Evolutionary conservation across 2,797 vertebrate genomes (phyloP), one percentile per base, ranked within the genome.

Genomic region (Lateolabrax maculatus): DNA sequence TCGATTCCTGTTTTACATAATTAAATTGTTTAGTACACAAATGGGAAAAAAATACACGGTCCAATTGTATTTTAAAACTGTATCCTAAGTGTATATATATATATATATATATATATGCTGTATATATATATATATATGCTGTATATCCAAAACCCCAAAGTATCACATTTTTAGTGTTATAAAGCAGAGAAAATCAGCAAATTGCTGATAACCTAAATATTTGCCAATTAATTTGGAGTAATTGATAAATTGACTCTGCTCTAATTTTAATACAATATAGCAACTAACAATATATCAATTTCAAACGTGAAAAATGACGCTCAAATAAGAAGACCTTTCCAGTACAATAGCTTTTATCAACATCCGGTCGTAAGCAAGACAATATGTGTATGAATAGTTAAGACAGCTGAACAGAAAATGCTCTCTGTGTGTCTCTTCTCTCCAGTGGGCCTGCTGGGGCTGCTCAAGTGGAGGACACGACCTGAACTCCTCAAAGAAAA

Each of bases 391-490:
- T 48, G 11, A 21, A 19, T 1, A 8, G 25, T 60, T 51, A n/a
- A 55, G 18, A 34, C 41, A 19, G n/a, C n/a, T 25, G 1, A 52
- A 4, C 11, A 55, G 10, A 48, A 69, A 48, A 56, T 52, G 8
- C 27, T 34, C 16, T 68, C 0, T 69, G 15, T 84, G 13, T 66
- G 29, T 80, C 16, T 84, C 19, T 41, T 52, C 18, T 64, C 2
- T 63, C 25, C 63, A 99, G 98, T 99, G 93, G 97, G 97, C 16
- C 91, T 99, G 71, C 89, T 99, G 79, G 98, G 97, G 15, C 95
- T 99, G 81, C 90, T 99, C 78, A 99, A 99, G 89, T 99, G 98
- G 98, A 97, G 98, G 10, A 97, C 96, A 89, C 97, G 95, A 41
- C 98, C 98, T 19, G 96, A 98, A 43, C 93, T 97, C 64, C 95